These are phyloP conservation scores for Brachirus orientalis DNA, from an alignment of 2,113 vertebrate genomes.

Conservation along the genomic window DNA sequence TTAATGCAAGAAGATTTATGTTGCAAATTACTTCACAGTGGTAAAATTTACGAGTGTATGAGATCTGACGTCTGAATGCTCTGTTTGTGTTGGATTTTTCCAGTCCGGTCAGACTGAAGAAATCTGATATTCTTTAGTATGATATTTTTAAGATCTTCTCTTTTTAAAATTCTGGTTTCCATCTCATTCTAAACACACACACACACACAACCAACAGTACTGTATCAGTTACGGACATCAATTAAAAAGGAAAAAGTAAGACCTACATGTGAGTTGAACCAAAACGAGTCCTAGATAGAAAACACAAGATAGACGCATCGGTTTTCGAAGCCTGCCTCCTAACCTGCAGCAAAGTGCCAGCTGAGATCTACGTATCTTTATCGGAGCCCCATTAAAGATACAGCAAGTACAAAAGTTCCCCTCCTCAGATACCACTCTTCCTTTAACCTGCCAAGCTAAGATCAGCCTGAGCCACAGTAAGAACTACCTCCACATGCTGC, in stretches of 20 bases:
- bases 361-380: slow-evolving; percentile 69
- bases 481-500: slow-evolving; percentile 57
- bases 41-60: slow-evolving; percentile 53
- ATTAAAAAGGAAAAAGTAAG: slow-evolving; percentile 52
- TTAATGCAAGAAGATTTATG: slow-evolving; percentile 79
- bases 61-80: slow-evolving; percentile 43
- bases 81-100: slow-evolving; percentile 19
- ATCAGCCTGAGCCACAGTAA: slow-evolving; percentile 51
- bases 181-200: too few species aligned
- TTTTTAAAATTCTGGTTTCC: neutral
- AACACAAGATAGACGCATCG: slow-evolving; percentile 73
- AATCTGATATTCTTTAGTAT: neutral
- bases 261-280: slow-evolving; percentile 77
- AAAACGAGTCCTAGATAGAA: slow-evolving; percentile 70
- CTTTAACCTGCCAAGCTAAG: slow-evolving; percentile 68
- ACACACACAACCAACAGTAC: neutral
- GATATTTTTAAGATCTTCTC: neutral
- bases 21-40: slow-evolving; percentile 68
- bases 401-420: slow-evolving; percentile 76
- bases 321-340: slow-evolving; percentile 65
- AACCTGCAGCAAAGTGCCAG: slow-evolving; percentile 64
- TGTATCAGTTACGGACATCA: slow-evolving; percentile 59
- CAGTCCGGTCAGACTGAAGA: slow-evolving; percentile 1
- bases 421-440: slow-evolving; percentile 73
- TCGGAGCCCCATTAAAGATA: slow-evolving; percentile 79